Conservation (phyloP, 2,113 vertebrate species). For the Ornithorhynchus anatinus region DNA sequence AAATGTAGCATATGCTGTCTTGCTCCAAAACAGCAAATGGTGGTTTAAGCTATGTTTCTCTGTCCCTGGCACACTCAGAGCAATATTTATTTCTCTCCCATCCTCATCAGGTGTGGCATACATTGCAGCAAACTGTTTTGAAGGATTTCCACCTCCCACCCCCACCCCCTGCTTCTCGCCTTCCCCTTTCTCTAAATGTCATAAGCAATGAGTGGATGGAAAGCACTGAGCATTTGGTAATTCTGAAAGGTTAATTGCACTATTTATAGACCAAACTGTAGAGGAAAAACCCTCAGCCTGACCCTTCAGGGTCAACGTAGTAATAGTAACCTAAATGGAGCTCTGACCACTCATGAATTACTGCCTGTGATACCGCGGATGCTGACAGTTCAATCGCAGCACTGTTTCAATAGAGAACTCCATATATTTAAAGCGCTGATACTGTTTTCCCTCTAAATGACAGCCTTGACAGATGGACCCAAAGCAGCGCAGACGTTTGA, state of each 20-base stretch:
- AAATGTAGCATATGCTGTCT: constrained; percentile 22
- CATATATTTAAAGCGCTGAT: constrained; percentile 85
- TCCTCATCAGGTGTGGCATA: not conserved
- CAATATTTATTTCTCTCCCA: constrained; percentile 33
- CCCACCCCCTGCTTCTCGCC: not conserved
- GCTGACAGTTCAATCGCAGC: constrained; percentile 84
- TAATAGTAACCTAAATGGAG: constrained; percentile 77
- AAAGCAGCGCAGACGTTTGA: constrained; percentile 82
- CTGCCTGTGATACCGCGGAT: constrained; percentile 75
- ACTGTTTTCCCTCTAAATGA: constrained; percentile 87
- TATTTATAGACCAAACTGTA: constrained; percentile 77
- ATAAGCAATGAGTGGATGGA: constrained; percentile 50
- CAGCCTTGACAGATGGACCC: constrained; percentile 83
- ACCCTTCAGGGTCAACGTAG: constrained; percentile 69
- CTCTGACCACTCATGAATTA: constrained; percentile 82
- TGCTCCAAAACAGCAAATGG: constrained; percentile 22
- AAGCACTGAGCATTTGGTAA: constrained; percentile 67
- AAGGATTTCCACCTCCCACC: not conserved
- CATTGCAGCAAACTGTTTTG: constrained; percentile 25
- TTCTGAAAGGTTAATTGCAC: constrained; percentile 79
- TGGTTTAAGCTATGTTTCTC: constrained; percentile 18
- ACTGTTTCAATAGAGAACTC: constrained; percentile 82
- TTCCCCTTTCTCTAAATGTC: constrained; percentile 45
- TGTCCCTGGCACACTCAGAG: constrained; percentile 23
- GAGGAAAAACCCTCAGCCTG: constrained; percentile 62